Evolutionary conservation across 2,888 invertebrate genomes (phyloP), one percentile per base, ranked within the genome.

Genomic region (Meiosimyza platycephala): DNA sequence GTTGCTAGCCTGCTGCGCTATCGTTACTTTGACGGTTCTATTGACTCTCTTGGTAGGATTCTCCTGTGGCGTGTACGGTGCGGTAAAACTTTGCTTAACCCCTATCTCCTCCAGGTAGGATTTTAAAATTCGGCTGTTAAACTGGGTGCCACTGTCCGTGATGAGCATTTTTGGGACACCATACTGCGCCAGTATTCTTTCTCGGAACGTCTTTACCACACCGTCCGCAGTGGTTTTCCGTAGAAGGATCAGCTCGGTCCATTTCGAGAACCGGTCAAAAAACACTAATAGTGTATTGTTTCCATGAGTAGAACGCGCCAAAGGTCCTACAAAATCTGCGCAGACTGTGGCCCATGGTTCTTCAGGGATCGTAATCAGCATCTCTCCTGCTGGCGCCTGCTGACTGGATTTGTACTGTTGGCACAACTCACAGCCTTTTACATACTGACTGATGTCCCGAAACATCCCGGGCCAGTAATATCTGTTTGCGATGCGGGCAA

Each of bases 381-480:
- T 55, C 40, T n/a, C n/a, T 6, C 33, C 16, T 12, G 47, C 33
- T 3, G 54, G 66, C 6, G 12, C 40, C 22, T 52, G 52, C 6
- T 54, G 54, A 33, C 66, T 54, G 3, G 18, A 1, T 13, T 65
- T 71, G 50, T 59, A 71, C 12, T 16, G 54, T 65, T 71, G 71
- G 13, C 71, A 65, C 15, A 50, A 65, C 6, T 64, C 57, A 50
- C 71, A 71, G 16, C 4, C 22, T 12, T 51, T n/a, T 3, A 71
- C 59, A 33, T 50, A 71, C 13, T n/a, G 47, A 11, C 40, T 18
- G 1, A 65, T 57, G 28, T 71, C 65, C 1, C 55, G 12, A 22
- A 68, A 55, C 63, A 72, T 68, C 4, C 68, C 72, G 11, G 72
- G 67, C 68, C 73, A 73, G 28, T 73, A 65, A n/a, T 73, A 69